Evolutionary conservation across 1,140 invertebrate species (phyloP).

Genomic region (Bombus polaris): DNA sequence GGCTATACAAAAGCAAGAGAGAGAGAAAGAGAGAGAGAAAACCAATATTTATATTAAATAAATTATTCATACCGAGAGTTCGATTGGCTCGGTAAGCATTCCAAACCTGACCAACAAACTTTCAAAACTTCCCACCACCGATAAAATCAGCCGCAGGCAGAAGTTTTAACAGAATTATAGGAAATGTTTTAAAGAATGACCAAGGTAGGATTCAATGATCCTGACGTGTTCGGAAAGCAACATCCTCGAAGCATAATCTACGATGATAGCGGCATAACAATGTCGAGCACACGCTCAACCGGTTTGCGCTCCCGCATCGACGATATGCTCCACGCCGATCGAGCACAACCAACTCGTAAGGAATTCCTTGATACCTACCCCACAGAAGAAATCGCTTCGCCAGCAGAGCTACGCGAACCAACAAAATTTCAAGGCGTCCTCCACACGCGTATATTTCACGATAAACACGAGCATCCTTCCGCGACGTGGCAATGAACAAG

Average conservation of each 20-base stretch:
- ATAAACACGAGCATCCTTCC: conserved; percentile 20
- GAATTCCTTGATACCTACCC: conserved; percentile 53
- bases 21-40: too few relatives aligned
- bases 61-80: background rate
- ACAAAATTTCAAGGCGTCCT: conserved; percentile 42
- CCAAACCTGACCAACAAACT: background rate
- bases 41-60: background rate
- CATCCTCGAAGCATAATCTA: conserved; percentile 23
- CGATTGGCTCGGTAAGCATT: background rate
- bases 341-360: conserved; percentile 27
- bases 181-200: conserved; percentile 9
- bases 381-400: conserved; percentile 36
- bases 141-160: background rate
- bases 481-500: background rate
- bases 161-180: background rate
- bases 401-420: conserved; percentile 16
- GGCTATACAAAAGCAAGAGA: background rate
- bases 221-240: conserved; percentile 17
- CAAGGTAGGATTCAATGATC: conserved; percentile 18
- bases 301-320: conserved; percentile 4
- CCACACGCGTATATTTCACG: conserved; percentile 15
- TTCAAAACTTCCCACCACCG: background rate
- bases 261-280: conserved; percentile 4
- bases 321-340: conserved; percentile 14
- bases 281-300: conserved; percentile 24